phyloP scores from a whole-genome alignment of 2,113 vertebrate genomes.

The Glaucomys volans region DNA sequence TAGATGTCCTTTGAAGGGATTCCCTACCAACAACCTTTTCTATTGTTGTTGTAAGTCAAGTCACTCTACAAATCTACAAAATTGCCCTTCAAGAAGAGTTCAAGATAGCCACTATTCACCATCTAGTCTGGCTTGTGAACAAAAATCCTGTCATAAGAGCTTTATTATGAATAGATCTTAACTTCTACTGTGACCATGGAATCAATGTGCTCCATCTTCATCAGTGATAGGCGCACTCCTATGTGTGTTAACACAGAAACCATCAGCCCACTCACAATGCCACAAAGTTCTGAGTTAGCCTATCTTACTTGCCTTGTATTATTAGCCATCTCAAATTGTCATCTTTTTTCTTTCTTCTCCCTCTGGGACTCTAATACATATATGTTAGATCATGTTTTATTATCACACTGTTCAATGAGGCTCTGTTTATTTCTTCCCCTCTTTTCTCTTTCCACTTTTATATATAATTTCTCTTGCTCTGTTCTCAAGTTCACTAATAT shows the following conservation, averaged over 20 bases:
- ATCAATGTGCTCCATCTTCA: background rate
- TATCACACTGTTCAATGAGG: background rate
- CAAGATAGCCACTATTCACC: background rate
- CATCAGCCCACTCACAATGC: fast-evolving
- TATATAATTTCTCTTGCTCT: background rate
- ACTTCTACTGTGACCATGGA: too few species aligned
- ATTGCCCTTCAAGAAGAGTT: background rate
- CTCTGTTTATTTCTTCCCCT: background rate
- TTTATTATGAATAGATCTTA: background rate
- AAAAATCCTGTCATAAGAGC: background rate
- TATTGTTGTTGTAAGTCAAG: background rate
- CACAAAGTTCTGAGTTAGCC: background rate
- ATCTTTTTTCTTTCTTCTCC: background rate
- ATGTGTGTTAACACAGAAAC: too few species aligned
- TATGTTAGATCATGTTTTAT: background rate
- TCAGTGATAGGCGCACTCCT: background rate
- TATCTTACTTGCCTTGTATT: background rate
- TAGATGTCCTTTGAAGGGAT: background rate
- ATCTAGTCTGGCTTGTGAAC: background rate
- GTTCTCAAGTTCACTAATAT: background rate
- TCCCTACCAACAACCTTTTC: background rate
- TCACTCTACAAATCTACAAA: background rate
- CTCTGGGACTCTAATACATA: background rate
- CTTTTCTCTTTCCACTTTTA: background rate
- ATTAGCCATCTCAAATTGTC: background rate